Conservation (phyloP, 2,113 vertebrate genomes). For the Columbina picui region DNA sequence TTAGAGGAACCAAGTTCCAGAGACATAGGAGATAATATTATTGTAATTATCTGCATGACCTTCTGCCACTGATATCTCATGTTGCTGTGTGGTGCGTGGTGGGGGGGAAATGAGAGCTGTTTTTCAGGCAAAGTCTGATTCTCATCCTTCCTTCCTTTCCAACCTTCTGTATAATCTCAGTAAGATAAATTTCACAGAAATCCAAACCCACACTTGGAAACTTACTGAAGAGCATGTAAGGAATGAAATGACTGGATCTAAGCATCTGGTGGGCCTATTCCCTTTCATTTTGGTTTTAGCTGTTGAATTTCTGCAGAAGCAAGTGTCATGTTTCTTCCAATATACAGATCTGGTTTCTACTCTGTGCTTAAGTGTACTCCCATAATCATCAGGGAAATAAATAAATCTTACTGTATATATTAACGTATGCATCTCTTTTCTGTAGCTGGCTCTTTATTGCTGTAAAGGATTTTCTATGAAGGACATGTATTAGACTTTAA, state of each 20-base stretch:
- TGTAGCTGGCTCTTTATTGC: not conserved
- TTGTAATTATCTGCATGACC: constrained; percentile 34
- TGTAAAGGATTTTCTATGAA: not conserved
- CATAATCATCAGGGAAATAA: not conserved
- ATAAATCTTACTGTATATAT: not conserved
- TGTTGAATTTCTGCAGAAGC: not conserved
- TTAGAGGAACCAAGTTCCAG: not conserved
- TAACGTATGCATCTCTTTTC: not conserved
- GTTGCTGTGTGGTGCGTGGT: not conserved
- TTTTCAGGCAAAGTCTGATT: not conserved
- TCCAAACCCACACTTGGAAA: not conserved
- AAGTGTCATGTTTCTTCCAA: not conserved
- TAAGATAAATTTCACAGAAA: not conserved
- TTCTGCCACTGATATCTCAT: constrained; percentile 10
- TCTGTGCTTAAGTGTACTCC: not conserved
- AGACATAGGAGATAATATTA: constrained; percentile 9
- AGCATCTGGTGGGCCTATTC: not conserved
- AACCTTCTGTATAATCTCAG: not conserved
- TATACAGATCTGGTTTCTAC: not conserved
- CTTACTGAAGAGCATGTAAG: not conserved
- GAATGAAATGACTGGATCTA: not conserved
- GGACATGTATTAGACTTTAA: not conserved
- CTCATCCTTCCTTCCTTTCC: not conserved
- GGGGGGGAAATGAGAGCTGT: not conserved
- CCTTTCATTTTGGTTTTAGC: constrained; percentile 9